A percentile compares a stretch with the other conserved stretches of the same genome.
phyloP scores from a whole-genome alignment of 1,140 invertebrate species.

The Euwallacea similis region DNA sequence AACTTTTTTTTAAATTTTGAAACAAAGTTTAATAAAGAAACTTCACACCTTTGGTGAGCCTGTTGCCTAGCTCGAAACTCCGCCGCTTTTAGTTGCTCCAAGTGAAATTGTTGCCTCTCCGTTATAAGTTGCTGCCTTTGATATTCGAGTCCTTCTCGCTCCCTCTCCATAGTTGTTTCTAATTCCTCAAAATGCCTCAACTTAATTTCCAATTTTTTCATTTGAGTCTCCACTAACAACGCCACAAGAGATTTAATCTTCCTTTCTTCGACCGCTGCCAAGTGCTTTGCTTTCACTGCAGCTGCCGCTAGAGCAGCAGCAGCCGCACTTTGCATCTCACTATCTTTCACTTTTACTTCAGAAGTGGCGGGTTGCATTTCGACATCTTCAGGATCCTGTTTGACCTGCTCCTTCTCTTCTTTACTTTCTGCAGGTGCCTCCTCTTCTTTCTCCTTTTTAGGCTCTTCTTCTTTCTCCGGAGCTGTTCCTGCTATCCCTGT shows the following conservation, averaged over 20 bases:
- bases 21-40: slow-evolving; percentile 3
- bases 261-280: slow-evolving; percentile 96
- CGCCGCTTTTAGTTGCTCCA: slow-evolving; percentile 95
- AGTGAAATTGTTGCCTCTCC: slow-evolving; percentile 96
- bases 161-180: slow-evolving; percentile 98
- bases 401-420: slow-evolving; percentile 61
- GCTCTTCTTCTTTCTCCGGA: slow-evolving; percentile 66
- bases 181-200: slow-evolving; percentile 97
- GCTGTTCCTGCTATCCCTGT: slow-evolving; percentile 92
- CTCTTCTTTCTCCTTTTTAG: slow-evolving; percentile 58
- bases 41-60: slow-evolving; percentile 68
- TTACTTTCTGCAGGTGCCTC: slow-evolving; percentile 80
- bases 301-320: slow-evolving; percentile 94
- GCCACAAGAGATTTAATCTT: slow-evolving; percentile 98
- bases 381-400: slow-evolving; percentile 54
- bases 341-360: slow-evolving; percentile 67
- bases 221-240: slow-evolving; percentile 96
- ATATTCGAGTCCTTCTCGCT: slow-evolving; percentile 95
- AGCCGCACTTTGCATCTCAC: slow-evolving; percentile 90
- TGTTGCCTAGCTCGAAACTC: slow-evolving; percentile 93
- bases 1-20: neutral
- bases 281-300: slow-evolving; percentile 98
- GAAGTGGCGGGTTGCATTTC: slow-evolving; percentile 50
- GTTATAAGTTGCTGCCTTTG: slow-evolving; percentile 97
- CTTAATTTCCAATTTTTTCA: slow-evolving; percentile 99